Base-by-base conservation (phyloP, 2,888 invertebrate species). In the Atherix ibis region DNA sequence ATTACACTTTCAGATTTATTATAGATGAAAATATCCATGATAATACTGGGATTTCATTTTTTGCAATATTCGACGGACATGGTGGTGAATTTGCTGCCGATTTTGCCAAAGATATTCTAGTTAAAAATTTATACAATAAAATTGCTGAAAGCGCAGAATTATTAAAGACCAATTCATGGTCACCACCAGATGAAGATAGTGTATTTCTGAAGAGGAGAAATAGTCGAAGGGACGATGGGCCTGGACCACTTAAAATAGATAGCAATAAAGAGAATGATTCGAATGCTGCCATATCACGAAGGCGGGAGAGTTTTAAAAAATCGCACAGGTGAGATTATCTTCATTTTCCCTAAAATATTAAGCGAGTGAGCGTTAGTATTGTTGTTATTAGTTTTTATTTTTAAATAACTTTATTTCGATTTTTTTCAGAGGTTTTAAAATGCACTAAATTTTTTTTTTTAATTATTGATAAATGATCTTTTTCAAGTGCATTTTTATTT, bases 71-170 rank as follows among this genome's bases (percentile, higher is more conserved):
- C 57, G 92, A 94, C 63, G 92, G 92, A 1, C 92, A 94, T 58
- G 94, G 92, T 32, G 94, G 92, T 26, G 88, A 91, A 65, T 85
- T 85, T 65, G 91, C 91, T 33, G 89, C 91, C 14, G 84, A 91
- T 54, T 92, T 83, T 64, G 87, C 87, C 33, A 80, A 82, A 54
- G 87, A 89, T 47, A 81, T 85, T 46, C 67, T 92, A 13, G 76
- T 89, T 42, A 77, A 80, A 53, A 83, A 76, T 53, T 65, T 88
- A 32, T 75, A 72, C 47, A 75, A 76, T 50, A 82, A 79, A 64
- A 73, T 85, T 29, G 66, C 76, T 18, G 78, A 80, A 53, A 63
- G 82, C 35, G 76, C 76, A 58, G 71, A 76, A 48, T 64, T 76
- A 42, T 68, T 76, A 44, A 66, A 70, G 40, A 51, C 38, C 25